These are phyloP conservation scores for Ichneumoninae sp. DNA, from an alignment of 2,888 invertebrate species.

Conservation along the genomic window DNA sequence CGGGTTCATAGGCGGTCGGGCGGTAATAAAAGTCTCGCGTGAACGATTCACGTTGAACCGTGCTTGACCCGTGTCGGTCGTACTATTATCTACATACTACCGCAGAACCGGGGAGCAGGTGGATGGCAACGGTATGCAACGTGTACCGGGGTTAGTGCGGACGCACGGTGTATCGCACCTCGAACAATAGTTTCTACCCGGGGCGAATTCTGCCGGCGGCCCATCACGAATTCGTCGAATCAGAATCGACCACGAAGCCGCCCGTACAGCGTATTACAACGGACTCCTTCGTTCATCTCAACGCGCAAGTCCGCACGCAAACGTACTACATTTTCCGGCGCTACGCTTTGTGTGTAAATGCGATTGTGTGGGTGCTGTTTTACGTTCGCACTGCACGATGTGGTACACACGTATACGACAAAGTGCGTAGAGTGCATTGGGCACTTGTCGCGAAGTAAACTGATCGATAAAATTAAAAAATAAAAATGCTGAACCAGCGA, in stretches of 20 bases:
- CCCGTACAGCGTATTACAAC: not conserved
- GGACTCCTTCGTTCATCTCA: not conserved
- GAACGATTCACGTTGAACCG: not conserved
- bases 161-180: not conserved
- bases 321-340: conserved; percentile 15
- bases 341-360: not conserved
- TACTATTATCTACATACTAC: not conserved
- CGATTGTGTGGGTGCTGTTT: not conserved
- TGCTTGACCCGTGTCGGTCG: not conserved
- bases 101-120: not conserved
- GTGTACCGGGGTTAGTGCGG: not conserved
- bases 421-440: not conserved
- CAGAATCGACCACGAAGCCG: conserved; percentile 74
- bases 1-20: not conserved
- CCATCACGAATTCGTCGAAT: conserved; percentile 72
- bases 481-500: not conserved
- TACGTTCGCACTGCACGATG: not conserved
- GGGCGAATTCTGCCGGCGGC: conserved; percentile 21
- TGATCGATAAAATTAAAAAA: not conserved
- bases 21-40: not conserved
- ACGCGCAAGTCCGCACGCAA: conserved; percentile 56
- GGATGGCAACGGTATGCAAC: not conserved
- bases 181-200: conserved; percentile 32
- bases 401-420: not conserved
- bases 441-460: not conserved